A percentile compares a stretch with the other conserved stretches of the same genome.
Evolutionary conservation across 2,888 invertebrate species (phyloP).

Genomic region (Ennomos fuscantarius): DNA sequence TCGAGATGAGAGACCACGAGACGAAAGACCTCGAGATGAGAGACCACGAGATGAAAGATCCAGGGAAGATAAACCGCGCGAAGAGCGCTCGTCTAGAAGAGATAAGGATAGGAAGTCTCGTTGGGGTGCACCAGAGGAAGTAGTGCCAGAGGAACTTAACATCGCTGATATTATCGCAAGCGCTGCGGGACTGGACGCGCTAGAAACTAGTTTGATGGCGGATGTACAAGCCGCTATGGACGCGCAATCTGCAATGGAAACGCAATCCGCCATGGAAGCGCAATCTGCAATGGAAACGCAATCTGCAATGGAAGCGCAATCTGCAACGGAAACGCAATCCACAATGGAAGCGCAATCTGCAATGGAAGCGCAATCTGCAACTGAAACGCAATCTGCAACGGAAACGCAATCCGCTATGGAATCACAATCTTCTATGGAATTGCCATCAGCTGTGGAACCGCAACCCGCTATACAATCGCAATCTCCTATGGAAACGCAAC

Average conservation of each 20-base stretch:
- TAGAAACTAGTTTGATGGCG: not conserved
- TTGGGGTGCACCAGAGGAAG: conserved; percentile 75
- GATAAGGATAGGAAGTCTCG: conserved; percentile 76
- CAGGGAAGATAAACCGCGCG: conserved; percentile 2
- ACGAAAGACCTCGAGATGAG: conserved; percentile 27
- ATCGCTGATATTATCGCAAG: no score
- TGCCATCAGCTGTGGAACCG: not conserved
- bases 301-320: not conserved
- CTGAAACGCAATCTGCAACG: not conserved
- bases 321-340: not conserved
- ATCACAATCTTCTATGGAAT: not conserved
- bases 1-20: conserved; percentile 31
- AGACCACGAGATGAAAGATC: conserved; percentile 6
- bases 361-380: not conserved
- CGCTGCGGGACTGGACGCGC: no score
- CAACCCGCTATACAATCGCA: conserved; percentile 3
- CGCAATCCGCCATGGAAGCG: not conserved
- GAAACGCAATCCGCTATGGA: not conserved
- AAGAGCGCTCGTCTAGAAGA: conserved; percentile 41
- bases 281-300: not conserved
- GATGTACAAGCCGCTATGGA: not conserved
- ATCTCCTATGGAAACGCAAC: not conserved
- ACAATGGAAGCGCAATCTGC: not conserved
- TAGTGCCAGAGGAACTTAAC: conserved; percentile 11
- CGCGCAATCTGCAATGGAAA: not conserved